phyloP scores from a whole-genome alignment of 2,113 vertebrate genomes.

The Microcebus jonahi region DNA sequence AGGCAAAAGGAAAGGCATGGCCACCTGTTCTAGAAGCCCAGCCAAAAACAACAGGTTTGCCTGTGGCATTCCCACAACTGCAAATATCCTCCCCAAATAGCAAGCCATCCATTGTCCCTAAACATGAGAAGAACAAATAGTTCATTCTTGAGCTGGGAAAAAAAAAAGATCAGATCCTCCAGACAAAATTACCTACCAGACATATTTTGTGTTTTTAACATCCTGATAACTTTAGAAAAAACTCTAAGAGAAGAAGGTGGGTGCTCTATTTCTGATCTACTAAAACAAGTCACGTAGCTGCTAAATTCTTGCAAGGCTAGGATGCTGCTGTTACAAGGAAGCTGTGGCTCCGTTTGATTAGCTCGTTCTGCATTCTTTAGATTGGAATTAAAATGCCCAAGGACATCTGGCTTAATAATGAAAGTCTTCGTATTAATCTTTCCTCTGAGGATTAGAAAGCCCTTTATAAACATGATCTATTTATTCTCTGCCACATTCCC shows the following conservation, averaged over 20 bases:
- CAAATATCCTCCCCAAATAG: conserved; percentile 24
- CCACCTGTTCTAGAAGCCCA: conserved; percentile 74
- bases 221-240: background rate
- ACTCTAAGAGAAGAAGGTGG: background rate
- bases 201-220: conserved; percentile 32
- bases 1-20: conserved; percentile 61
- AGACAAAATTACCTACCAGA: conserved; percentile 33
- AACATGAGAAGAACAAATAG: conserved; percentile 33
- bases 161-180: background rate
- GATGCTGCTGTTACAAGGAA: background rate
- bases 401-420: conserved; percentile 78
- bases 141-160: background rate
- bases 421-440: conserved; percentile 72
- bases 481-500: conserved; percentile 68
- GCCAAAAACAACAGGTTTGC: conserved; percentile 77
- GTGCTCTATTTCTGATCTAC: background rate
- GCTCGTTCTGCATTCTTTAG: conserved; percentile 66
- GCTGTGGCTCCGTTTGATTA: conserved; percentile 44
- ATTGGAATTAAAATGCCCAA: conserved; percentile 74
- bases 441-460: conserved; percentile 72
- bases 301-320: background rate
- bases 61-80: conserved; percentile 52
- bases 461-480: conserved; percentile 67
- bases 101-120: conserved; percentile 57
- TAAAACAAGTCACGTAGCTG: background rate